These are phyloP conservation scores for Poeciliopsis gracilis DNA, from an alignment of 2,797 vertebrate genomes.

Conservation along the genomic window DNA sequence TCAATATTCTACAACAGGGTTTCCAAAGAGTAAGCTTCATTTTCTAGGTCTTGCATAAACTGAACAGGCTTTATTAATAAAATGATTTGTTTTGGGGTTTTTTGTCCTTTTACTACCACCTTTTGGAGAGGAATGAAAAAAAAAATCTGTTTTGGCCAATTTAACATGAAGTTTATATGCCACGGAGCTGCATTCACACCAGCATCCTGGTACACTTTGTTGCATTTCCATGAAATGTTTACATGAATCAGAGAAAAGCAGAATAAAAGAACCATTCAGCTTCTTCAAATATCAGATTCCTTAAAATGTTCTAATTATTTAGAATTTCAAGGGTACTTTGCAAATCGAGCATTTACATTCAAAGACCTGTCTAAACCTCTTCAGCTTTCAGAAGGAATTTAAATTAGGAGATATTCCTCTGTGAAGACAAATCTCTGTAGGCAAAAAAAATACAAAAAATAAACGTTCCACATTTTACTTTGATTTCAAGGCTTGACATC, in stretches of 20 bases:
- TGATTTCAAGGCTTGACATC: not conserved
- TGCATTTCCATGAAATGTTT: not conserved
- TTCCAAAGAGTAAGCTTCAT: not conserved
- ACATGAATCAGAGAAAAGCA: not conserved
- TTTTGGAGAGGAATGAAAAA: conserved; percentile 3
- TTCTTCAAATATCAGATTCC: not conserved
- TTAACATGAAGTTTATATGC: not conserved
- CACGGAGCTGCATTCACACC: not conserved
- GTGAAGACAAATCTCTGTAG: not conserved
- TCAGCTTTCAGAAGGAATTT: not conserved
- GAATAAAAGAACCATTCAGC: not conserved
- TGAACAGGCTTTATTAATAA: not conserved
- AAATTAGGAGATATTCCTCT: not conserved
- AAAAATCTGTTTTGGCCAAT: not conserved
- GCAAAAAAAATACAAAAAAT: not conserved
- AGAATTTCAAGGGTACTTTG: not conserved
- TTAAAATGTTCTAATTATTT: not conserved
- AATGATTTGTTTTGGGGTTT: not conserved
- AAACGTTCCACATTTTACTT: not conserved
- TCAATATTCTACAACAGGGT: not conserved
- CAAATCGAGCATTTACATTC: not conserved
- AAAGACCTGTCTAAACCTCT: not conserved
- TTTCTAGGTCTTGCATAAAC: not conserved
- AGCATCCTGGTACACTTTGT: not conserved
- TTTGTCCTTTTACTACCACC: conserved; percentile 17